Evolutionary conservation across 2,888 invertebrate species (phyloP).

Genomic region (Platycnemis pennipes): DNA sequence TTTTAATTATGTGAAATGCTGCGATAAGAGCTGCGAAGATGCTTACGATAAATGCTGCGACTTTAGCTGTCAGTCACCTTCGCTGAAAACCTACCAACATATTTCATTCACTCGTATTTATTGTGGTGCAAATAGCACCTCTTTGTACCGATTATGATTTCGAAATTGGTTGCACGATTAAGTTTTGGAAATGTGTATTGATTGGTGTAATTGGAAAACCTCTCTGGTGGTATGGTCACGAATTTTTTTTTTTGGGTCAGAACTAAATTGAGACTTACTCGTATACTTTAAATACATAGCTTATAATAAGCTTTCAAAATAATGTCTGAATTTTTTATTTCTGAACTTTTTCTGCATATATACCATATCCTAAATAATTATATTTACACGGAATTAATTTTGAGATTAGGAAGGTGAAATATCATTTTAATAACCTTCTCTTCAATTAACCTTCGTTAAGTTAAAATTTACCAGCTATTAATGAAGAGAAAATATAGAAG

Average conservation of each 20-base stretch:
- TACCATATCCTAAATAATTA: too few relatives aligned
- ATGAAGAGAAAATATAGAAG: not conserved
- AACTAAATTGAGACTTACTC: not conserved
- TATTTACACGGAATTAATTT: too few relatives aligned
- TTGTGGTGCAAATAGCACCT: not conserved
- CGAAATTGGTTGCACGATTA: not conserved
- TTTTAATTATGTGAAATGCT: too few relatives aligned
- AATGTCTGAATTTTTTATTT: too few relatives aligned
- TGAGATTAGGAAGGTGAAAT: too few relatives aligned
- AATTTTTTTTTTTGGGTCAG: not conserved
- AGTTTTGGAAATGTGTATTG: not conserved
- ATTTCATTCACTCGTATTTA: not conserved
- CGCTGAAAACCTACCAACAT: too few relatives aligned
- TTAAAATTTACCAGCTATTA: not conserved
- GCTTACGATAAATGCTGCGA: too few relatives aligned
- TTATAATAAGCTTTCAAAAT: too few relatives aligned
- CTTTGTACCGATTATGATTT: not conserved
- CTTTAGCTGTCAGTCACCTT: too few relatives aligned
- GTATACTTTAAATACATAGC: not conserved
- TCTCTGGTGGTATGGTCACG: not conserved
- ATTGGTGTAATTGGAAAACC: not conserved
- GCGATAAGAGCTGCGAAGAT: too few relatives aligned
- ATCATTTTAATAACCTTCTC: too few relatives aligned
- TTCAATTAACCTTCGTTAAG: not conserved
- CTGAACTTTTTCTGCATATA: too few relatives aligned